Evolutionary conservation across 2,113 vertebrate species (phyloP).

Genomic region (Tachycineta bicolor): DNA sequence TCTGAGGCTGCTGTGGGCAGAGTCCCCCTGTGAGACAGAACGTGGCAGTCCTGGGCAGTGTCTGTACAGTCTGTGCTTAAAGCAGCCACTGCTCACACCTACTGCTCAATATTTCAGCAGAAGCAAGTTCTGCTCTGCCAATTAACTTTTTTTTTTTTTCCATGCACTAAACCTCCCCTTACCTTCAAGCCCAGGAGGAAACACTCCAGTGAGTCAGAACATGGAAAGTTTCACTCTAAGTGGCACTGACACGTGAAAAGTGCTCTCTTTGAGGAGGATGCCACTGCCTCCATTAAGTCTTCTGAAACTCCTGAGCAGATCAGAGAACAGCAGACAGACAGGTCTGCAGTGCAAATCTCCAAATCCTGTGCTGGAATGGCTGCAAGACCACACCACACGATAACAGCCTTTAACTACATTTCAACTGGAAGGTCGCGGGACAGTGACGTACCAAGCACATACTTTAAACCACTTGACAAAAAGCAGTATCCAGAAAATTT

Average conservation of each 20-base stretch:
- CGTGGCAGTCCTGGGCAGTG: neutral
- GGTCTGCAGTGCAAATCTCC: neutral
- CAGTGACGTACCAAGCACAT: neutral
- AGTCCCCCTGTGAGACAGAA: neutral
- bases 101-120: neutral
- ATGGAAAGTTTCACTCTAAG: neutral
- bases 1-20: neutral
- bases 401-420: neutral
- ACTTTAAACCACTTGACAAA: neutral
- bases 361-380: neutral
- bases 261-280: neutral
- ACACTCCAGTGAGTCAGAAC: neutral
- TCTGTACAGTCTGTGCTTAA: neutral
- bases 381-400: neutral
- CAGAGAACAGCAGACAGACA: neutral
- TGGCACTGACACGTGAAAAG: fast-evolving
- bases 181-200: neutral
- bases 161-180: neutral
- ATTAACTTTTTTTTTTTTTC: neutral
- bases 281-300: neutral
- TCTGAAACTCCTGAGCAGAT: neutral
- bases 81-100: fast-evolving
- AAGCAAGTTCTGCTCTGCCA: neutral
- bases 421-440: neutral
- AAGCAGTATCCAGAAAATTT: neutral